Conservation (phyloP, 2,797 vertebrate species). For the Typhlichthys eigenmanni region DNA sequence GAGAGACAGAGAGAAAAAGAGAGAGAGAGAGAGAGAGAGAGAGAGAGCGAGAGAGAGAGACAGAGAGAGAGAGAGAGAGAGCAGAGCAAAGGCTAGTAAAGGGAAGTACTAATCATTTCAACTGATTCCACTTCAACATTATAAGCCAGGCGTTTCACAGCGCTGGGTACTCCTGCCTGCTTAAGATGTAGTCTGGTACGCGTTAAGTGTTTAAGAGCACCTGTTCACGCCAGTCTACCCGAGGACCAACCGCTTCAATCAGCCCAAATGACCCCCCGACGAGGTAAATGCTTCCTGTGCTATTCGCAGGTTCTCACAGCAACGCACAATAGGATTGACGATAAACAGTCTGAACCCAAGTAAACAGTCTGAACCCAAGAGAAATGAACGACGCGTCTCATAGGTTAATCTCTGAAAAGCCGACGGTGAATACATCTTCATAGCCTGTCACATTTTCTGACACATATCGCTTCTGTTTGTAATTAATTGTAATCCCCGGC, state of each 20-base stretch:
- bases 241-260: conserved; percentile 17
- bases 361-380: too few relatives aligned
- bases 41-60: not conserved
- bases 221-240: not conserved
- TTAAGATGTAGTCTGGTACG: not conserved
- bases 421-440: conserved; percentile 60
- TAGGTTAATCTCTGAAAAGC: conserved; percentile 20
- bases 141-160: conserved; percentile 12
- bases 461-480: conserved; percentile 50
- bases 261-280: conserved; percentile 3
- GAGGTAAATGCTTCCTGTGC: conserved; percentile 26
- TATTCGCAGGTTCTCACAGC: not conserved
- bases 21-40: not conserved
- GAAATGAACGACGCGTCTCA: too few relatives aligned
- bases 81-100: conserved; percentile 27
- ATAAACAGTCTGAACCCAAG: conserved; percentile 5
- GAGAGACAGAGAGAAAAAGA: too few relatives aligned
- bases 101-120: conserved; percentile 30
- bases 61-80: conserved; percentile 5
- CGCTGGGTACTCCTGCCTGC: not conserved
- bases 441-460: conserved; percentile 33
- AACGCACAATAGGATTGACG: not conserved
- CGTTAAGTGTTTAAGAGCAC: not conserved
- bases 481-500: conserved; percentile 57
- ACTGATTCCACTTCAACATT: conserved; percentile 22